Evolutionary conservation across 2,888 invertebrate species (phyloP), one percentile per base, ranked within the genome.

Genomic region (Pollenia angustigena): DNA sequence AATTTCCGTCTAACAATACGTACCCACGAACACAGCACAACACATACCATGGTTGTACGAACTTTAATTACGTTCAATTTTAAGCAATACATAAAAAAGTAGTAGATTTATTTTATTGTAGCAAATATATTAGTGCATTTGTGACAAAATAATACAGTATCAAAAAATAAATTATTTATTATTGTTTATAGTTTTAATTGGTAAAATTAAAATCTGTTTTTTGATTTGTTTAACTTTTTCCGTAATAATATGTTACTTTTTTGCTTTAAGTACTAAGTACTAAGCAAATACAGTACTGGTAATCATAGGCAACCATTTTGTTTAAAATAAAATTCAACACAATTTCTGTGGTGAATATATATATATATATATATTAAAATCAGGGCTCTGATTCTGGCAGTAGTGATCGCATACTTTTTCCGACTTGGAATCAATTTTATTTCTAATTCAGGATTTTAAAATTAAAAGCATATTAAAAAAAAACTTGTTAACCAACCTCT

Each of bases 11-110:
- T 74, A 62, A 74, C 76, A 78, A 84, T 81, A 87, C 87, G 81
- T 87, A 87, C 84, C 86, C 87, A 86, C 86, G 87, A 87, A 84
- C 86, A 87, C 83, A 83, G 83, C 83, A 87, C 86, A 83, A 87
- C 87, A 86, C 79, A 85, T 79, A 82, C 82, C 82, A 81, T 78
- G 72, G 85, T 85, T 85, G 85, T 72, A 78, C 66, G 46, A 81
- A 78, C 11, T 12, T 9, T 60, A 68, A 68, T 23, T 62, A 54
- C 16, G 23, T 74, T 54, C 9, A 42, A n/a, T 50, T 81, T 78
- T 54, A 44, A 48, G 68, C 52, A 62, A 81, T 81, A 85, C 81
- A 85, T 52, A 81, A 81, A 81, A 81, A 81, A n/a, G 85, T 32
- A 85, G 78, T 81, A 85, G 12, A 71, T 18, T 32, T 69, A 46